A percentile compares a stretch with the other conserved stretches of the same genome.
Conservation (phyloP, 2,113 vertebrate genomes). For the Meles meles region DNA sequence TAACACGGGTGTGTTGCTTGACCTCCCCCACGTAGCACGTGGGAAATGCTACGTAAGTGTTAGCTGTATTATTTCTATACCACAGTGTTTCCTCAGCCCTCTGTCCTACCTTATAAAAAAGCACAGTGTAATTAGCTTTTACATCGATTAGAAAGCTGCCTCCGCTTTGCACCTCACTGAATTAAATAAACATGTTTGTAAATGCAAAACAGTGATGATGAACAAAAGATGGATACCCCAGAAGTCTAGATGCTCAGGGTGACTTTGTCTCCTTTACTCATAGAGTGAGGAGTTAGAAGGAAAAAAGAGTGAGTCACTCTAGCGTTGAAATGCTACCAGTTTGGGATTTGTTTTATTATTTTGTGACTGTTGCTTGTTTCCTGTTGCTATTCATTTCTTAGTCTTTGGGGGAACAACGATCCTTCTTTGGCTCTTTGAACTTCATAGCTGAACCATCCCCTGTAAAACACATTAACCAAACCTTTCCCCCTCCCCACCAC, state of each 20-base stretch:
- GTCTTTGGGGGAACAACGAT: neutral
- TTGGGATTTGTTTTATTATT: slow-evolving; percentile 41
- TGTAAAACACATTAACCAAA: neutral
- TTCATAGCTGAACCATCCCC: neutral
- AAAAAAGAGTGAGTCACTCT: slow-evolving; percentile 46
- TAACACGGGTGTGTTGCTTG: neutral
- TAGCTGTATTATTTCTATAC: neutral
- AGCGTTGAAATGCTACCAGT: slow-evolving; percentile 19
- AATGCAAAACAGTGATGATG: neutral
- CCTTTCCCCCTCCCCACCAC: neutral
- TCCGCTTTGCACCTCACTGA: neutral
- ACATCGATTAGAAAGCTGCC: neutral
- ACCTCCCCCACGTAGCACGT: neutral
- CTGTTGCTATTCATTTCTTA: slow-evolving; percentile 41
- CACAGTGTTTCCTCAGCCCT: neutral
- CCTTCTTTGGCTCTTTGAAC: neutral
- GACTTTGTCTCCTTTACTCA: slow-evolving; percentile 41
- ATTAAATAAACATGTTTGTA: slow-evolving; percentile 21
- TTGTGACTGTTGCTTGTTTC: slow-evolving; percentile 31
- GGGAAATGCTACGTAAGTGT: neutral
- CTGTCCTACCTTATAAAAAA: neutral
- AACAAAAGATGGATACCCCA: slow-evolving; percentile 15
- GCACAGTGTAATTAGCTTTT: neutral
- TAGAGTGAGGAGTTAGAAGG: neutral
- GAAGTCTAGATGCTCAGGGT: neutral